Base-by-base conservation (phyloP, 92 coral and sea anemone genomes). In the Epizoanthus illoricatus region DNA sequence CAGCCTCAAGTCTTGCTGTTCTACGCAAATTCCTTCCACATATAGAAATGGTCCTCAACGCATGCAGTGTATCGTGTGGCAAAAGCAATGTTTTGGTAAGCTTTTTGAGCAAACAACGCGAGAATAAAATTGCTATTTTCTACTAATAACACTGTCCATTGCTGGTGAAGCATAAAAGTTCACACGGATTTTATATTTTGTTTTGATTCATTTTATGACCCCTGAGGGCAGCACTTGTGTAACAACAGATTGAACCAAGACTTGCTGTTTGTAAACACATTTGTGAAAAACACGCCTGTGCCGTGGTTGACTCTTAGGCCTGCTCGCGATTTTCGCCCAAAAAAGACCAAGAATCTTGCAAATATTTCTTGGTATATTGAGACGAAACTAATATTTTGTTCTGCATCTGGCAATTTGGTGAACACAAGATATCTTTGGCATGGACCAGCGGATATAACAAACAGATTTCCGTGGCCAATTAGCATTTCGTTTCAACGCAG, bases 201-300 rank as follows among this genome's bases (percentile, higher is more conserved):
- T 78, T 64, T 78, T 43, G 71, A 43, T 62, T 78, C 71, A 55
- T 70, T 43, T 42, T 41, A 6, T 62, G 59, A 78, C 82, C 82
- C 82, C 82, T 41, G 49, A 15, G 82, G 82, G 82, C 82, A 78
- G 40, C 47, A 16, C 5, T 19, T 78, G 45, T 58, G 61, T 63
- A 78, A 63, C 56, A 78, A 78, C 82, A 78, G 54, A 15, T 41
- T 20, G 19, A 11, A 52, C 82, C 19, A 64, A 45, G 20, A 42
- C 67, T 56, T 42, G 82, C 71, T 78, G 54, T 54, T 63, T 49
- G 71, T 78, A 78, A 78, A 78, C 82, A 78, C 41, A 63, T 20
- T 78, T 57, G 60, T 43, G 71, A 28, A 78, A 78, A 62, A 62
- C 71, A 78, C 59, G 36, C 71, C 58, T 40, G 82, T 33, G 69